Percentiles rank a stretch among this genome's conserved stretches.
Evolutionary conservation across 1,140 invertebrate species (phyloP).

Genomic region (Papilio aristodemus): DNA sequence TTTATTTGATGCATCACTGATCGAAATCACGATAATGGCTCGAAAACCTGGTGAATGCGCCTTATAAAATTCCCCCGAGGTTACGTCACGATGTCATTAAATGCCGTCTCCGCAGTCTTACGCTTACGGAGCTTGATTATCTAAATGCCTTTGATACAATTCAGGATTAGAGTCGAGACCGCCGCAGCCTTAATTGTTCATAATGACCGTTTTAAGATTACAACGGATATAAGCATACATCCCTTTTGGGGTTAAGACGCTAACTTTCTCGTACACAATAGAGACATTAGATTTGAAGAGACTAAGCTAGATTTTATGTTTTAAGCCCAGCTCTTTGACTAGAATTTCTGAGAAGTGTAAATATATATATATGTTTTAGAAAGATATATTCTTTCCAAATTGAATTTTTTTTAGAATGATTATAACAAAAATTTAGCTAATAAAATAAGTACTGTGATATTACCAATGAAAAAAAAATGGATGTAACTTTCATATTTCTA

Average conservation of each 20-base stretch:
- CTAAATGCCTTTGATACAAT: conserved; percentile 53
- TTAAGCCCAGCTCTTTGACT: neutral
- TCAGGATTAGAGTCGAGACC: conserved; percentile 44
- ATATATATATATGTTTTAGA: neutral
- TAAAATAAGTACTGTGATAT: too few relatives aligned
- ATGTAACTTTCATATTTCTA: too few relatives aligned
- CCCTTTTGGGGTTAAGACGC: conserved; percentile 36
- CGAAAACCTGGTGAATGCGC: conserved; percentile 56
- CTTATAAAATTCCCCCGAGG: conserved; percentile 65
- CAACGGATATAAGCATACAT: conserved; percentile 37
- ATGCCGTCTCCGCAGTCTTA: conserved; percentile 52
- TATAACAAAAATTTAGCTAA: too few relatives aligned
- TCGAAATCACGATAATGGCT: conserved; percentile 67
- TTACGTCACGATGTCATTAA: conserved; percentile 69
- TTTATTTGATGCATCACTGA: conserved; percentile 61
- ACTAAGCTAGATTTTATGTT: conserved; percentile 3
- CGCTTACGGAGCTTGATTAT: conserved; percentile 55
- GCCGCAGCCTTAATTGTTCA: conserved; percentile 51
- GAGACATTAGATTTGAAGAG: conserved; percentile 29
- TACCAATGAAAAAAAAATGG: too few relatives aligned
- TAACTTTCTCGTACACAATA: conserved; percentile 25
- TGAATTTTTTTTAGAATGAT: too few relatives aligned
- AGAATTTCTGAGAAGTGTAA: neutral
- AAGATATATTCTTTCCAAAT: too few relatives aligned
- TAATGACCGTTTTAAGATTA: conserved; percentile 47